Base-by-base conservation (phyloP, 2,113 vertebrate genomes). In the Spea multiplicata region DNA sequence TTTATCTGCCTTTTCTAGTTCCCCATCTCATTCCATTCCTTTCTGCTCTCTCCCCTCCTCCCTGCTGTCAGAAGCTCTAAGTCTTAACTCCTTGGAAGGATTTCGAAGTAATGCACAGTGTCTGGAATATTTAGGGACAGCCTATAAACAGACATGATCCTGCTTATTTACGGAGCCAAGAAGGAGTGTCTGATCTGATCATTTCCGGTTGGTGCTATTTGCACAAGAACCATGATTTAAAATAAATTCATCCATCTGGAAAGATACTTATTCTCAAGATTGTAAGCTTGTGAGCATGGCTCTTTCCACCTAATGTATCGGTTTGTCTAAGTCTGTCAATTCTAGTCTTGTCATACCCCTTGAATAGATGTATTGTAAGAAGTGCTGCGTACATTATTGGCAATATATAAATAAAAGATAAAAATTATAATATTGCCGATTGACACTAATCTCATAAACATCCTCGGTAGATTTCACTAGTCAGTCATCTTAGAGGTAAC, bases 1-100 rank as follows among this genome's bases (percentile, higher is more conserved):
- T 16, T 50, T 8, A n/a, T 17, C 49, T 50, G 46, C 16, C 52
- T 49, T n/a, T 30, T 6, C 47, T 13, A 8, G 45, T 16, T 46
- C 47, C 69, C 69, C 69, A 12, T 16, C 47, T 71, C 69, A 52
- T 71, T 55, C 69, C 69, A 52, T 52, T 52, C 17, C 67, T 70
- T 50, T 53, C 50, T 48, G n/a, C 13, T 16, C n/a, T 47, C 68
- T 71, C 49, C 8, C 69, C 69, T 71, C 16, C 69, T 71, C 46
- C 67, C 47, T 8, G 12, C 7, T 30, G 49, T 71, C 69, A 71
- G 69, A 53, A 71, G 49, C 69, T 71, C 6, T 12, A 53, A 52
- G 17, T 16, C 48, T 52, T 44, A 30, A 4, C 3, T 48, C 50
- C 48, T 30, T 16, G 67, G 8, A 70, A 70, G 67, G 14, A 46